Percentiles rank a stretch among this genome's conserved stretches.
Evolutionary conservation across 2,113 vertebrate genomes (phyloP).

Genomic region (Forbesichthys agassizii): DNA sequence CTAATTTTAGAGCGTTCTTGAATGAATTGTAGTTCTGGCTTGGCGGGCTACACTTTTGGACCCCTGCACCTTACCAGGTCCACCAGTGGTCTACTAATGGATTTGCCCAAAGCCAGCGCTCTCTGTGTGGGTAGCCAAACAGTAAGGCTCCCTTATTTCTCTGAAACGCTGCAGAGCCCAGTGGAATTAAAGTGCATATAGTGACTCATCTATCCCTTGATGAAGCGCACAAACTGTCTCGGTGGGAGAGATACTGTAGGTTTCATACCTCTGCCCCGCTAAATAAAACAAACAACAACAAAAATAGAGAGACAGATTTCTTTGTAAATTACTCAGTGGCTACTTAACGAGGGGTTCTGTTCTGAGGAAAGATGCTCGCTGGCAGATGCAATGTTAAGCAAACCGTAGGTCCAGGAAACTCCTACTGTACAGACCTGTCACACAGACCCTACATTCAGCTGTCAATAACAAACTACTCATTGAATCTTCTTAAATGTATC

Average conservation of each 20-base stretch:
- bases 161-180: conserved; percentile 23
- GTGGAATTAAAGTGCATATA: conserved; percentile 15
- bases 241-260: conserved; percentile 9
- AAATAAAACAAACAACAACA: not conserved
- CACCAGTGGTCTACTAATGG: conserved; percentile 35
- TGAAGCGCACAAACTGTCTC: not conserved
- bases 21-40: conserved; percentile 52
- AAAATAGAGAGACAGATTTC: conserved; percentile 18
- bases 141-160: conserved; percentile 30
- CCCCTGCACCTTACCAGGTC: conserved; percentile 31
- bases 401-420: conserved; percentile 3
- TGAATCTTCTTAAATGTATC: too few relatives aligned
- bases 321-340: conserved; percentile 13
- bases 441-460: too few relatives aligned
- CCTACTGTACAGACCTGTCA: not conserved
- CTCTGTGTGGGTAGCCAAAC: conserved; percentile 30
- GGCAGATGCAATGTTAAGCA: conserved; percentile 10
- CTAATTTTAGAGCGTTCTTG: conserved; percentile 57
- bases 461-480: too few relatives aligned
- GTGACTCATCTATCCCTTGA: conserved; percentile 22
- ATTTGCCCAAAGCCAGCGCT: conserved; percentile 39
- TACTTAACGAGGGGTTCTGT: conserved; percentile 25
- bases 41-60: conserved; percentile 2
- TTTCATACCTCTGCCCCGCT: conserved; percentile 19
- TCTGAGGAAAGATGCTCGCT: conserved; percentile 6